Evolutionary conservation across 2,888 invertebrate genomes (phyloP), one percentile per base, ranked within the genome.

Genomic region (Hirtodrosophila cameraria): DNA sequence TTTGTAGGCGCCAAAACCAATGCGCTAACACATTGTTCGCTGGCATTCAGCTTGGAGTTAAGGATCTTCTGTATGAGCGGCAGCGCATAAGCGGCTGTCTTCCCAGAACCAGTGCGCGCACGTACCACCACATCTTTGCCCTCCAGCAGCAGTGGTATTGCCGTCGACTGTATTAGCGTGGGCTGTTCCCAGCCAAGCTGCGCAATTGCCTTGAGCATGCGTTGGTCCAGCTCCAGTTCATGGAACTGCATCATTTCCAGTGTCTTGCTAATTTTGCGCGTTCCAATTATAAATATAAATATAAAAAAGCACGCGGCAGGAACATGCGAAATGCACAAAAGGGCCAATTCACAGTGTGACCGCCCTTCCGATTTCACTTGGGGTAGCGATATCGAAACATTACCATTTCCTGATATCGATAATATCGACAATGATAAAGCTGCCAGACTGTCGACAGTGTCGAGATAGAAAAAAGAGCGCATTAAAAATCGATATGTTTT

Each of bases 41-140:
- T 91, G 12, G 94, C 94, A 23, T 93, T 93, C 70, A 94, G 93
- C 90, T 97, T 97, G 9, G 93, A 92, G 65, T 93, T 93, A 11
- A 97, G 91, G 76, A 97, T 95, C 91, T 97, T 97, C 88, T 99
- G 98, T 64, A 99, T 94, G 0, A 97, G 93, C 0, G 99, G 99
- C 75, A 99, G 94, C 1, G 96, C 93, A 91, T 98, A 99, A 0
- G 99, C 98, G 0, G 97, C 99, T 0, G 99, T 99, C 92, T 99
- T 99, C 1, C 99, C 99, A 0, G 98, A 98, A 0, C 99, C 99
- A 1, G 99, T 99, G 57, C 99, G 92, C 0, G 99, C 99, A 74
- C 97, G 92, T 50, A 99, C 95, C 20, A 99, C 92, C 0, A 99
- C 95, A 92, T 99, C 99, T 91, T 99, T 99, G 6, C 98, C n/a